Conservation (phyloP, 1,140 invertebrate genomes). For the Drosophila azteca region DNA sequence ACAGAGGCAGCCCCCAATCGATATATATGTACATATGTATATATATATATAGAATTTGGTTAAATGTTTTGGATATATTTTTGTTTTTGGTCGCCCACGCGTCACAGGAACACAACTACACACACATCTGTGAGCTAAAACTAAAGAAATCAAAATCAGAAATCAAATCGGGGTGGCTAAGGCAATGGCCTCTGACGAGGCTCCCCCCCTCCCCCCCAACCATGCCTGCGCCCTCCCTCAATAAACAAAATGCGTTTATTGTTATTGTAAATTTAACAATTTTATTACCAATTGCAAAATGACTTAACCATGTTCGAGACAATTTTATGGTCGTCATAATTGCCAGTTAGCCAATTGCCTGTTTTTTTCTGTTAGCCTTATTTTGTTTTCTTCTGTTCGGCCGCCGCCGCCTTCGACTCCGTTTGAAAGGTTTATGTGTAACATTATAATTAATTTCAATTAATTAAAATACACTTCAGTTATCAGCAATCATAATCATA, state of each 20-base stretch:
- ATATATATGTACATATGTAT: constrained; percentile 34
- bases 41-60: constrained; percentile 35
- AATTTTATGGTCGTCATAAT: constrained; percentile 76
- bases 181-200: constrained; percentile 32
- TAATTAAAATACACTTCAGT: constrained; percentile 74
- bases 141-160: constrained; percentile 31
- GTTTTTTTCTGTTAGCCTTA: constrained; percentile 36
- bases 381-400: constrained; percentile 1
- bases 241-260: constrained; percentile 58
- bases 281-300: constrained; percentile 70
- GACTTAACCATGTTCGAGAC: constrained; percentile 65
- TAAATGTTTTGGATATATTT: constrained; percentile 36
- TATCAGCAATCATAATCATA: constrained; percentile 69
- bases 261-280: constrained; percentile 66
- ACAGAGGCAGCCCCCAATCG: constrained; percentile 13
- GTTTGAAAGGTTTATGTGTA: constrained; percentile 44
- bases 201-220: no score
- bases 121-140: constrained; percentile 9
- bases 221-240: not conserved
- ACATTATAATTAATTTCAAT: constrained; percentile 79
- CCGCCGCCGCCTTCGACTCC: constrained; percentile 32
- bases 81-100: constrained; percentile 47
- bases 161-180: constrained; percentile 20
- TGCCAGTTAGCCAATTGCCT: constrained; percentile 25
- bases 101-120: constrained; percentile 33